Evolutionary conservation across 2,888 invertebrate species (phyloP).

Genomic region (Lomographa bimaculata): DNA sequence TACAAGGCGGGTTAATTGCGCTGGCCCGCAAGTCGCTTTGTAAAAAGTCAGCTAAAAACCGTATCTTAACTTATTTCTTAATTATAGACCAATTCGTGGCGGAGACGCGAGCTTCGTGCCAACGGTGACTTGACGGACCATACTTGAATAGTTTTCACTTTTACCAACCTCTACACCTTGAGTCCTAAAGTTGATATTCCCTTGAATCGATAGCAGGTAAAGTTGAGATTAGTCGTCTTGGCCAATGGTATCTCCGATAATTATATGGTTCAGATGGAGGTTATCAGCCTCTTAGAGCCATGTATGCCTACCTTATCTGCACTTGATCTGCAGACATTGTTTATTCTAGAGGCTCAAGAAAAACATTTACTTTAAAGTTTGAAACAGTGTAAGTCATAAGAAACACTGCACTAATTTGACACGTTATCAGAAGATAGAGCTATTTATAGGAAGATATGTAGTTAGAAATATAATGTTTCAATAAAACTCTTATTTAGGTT

Average conservation of each 20-base stretch:
- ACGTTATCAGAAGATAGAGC: no score
- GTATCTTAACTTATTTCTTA: conserved; percentile 83
- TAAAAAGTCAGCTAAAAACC: conserved; percentile 80
- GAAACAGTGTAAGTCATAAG: no score
- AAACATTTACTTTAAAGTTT: no score
- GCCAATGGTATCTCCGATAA: conserved; percentile 77
- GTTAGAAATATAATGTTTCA: no score
- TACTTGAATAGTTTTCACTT: conserved; percentile 27
- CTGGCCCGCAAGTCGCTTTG: conserved; percentile 70
- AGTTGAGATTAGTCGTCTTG: conserved; percentile 58
- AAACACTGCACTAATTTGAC: no score
- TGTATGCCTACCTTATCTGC: conserved; percentile 64
- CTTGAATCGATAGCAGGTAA: conserved; percentile 31
- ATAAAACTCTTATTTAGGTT: no score
- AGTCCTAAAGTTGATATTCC: conserved; percentile 44
- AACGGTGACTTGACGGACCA: conserved; percentile 56
- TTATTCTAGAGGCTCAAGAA: conserved; percentile 31
- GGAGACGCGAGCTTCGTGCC: conserved; percentile 70
- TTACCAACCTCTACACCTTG: conserved; percentile 40
- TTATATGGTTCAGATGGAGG: conserved; percentile 76
- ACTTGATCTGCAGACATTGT: conserved; percentile 55
- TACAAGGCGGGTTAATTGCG: conserved; percentile 82
- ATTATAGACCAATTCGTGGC: conserved; percentile 82
- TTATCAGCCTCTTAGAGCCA: conserved; percentile 77
- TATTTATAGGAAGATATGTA: no score